These are phyloP conservation scores for Rhinoraja longicauda DNA, from an alignment of 2,797 vertebrate species.

Conservation along the genomic window DNA sequence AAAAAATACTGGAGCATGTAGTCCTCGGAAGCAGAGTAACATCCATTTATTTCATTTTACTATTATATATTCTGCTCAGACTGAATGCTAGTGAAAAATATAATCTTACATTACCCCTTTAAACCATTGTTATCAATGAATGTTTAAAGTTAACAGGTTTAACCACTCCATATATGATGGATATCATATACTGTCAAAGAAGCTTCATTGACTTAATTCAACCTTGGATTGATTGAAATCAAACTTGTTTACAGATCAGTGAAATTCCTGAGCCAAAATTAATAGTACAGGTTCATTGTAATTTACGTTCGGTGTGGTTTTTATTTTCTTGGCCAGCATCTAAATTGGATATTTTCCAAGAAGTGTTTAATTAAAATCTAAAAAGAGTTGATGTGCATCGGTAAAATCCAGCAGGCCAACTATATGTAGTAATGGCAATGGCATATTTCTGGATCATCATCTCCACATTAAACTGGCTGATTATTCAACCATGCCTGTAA, in stretches of 20 bases:
- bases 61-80: not conserved
- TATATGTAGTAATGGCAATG: not conserved
- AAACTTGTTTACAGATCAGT: not conserved
- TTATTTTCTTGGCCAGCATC: not conserved
- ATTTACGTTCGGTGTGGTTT: not conserved
- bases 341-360: not conserved
- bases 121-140: not conserved
- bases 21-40: not conserved
- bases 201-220: not conserved
- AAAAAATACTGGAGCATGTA: not conserved
- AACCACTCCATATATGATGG: not conserved
- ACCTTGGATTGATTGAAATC: not conserved
- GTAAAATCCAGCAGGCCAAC: not conserved
- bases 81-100: not conserved
- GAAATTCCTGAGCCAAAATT: not conserved
- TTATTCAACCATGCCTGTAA: conserved; percentile 1
- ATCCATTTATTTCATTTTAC: not conserved
- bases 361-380: not conserved
- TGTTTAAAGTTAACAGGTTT: not conserved
- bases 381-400: not conserved
- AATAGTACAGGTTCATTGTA: not conserved
- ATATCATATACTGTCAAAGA: not conserved
- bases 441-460: not conserved
- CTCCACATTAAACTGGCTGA: not conserved
- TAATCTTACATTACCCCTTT: not conserved